Conservation (phyloP, 2,888 invertebrate species). For the Drosophila kokeensis region DNA sequence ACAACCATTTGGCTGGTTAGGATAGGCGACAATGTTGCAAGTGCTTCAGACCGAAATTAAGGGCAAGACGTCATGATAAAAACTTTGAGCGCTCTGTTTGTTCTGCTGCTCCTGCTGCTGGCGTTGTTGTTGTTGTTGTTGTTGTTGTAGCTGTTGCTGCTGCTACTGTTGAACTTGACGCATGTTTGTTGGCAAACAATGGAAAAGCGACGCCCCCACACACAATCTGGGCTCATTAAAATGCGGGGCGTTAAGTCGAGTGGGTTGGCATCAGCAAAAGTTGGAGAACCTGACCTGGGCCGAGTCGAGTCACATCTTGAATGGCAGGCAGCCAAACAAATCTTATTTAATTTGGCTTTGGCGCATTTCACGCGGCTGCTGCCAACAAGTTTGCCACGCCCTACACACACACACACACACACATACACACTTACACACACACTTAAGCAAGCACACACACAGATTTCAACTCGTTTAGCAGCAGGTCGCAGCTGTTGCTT, state of each 20-base stretch:
- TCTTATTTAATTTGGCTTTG: constrained; percentile 80
- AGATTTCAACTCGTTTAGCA: constrained; percentile 51
- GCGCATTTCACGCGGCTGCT: constrained; percentile 65
- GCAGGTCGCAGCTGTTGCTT: constrained; percentile 78
- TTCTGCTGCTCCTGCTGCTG: constrained; percentile 25
- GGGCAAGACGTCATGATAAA: constrained; percentile 77
- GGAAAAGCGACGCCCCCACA: constrained; percentile 34
- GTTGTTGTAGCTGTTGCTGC: constrained; percentile 10
- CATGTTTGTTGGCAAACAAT: constrained; percentile 79
- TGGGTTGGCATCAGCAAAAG: constrained; percentile 66
- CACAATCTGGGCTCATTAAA: constrained; percentile 66
- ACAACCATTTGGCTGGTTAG: constrained; percentile 34
- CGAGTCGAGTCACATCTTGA: constrained; percentile 57
- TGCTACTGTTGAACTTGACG: constrained; percentile 70
- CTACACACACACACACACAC: background rate
- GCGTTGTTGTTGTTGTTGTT: constrained; percentile 17
- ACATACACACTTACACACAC: constrained; percentile 15
- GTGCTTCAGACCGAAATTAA: constrained; percentile 58
- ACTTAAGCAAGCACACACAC: constrained; percentile 4
- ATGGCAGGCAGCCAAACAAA: constrained; percentile 76
- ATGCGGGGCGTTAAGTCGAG: constrained; percentile 72
- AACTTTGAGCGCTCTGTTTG: constrained; percentile 51
- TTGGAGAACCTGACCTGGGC: constrained; percentile 63
- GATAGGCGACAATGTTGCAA: constrained; percentile 71
- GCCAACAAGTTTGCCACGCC: constrained; percentile 54